These are phyloP conservation scores for Xiphophorus maculatus DNA, from an alignment of 2,113 vertebrate genomes.

Conservation along the genomic window DNA sequence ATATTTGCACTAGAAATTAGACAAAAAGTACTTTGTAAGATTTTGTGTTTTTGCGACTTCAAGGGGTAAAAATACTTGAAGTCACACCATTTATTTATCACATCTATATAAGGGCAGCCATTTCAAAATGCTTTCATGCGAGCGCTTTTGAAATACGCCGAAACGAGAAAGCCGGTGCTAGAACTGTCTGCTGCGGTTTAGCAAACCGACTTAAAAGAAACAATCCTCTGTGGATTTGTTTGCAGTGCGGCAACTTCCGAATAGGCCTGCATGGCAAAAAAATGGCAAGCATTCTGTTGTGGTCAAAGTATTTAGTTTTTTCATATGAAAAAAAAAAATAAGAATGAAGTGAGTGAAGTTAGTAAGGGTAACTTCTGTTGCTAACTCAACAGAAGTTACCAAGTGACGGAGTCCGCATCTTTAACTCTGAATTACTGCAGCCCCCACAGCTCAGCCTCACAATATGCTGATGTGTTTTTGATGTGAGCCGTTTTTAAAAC, in stretches of 20 bases:
- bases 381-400: no score
- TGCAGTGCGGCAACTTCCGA: conserved; percentile 21
- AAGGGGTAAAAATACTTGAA: no score
- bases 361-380: no score
- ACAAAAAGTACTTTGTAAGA: no score
- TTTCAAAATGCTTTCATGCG: not conserved
- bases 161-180: not conserved
- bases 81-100: no score
- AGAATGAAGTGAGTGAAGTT: conserved; percentile 17
- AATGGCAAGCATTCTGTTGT: conserved; percentile 32
- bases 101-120: not conserved
- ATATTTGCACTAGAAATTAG: no score
- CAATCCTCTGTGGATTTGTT: conserved; percentile 11
- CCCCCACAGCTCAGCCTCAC: not conserved
- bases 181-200: not conserved
- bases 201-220: not conserved
- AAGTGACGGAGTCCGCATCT: conserved; percentile 27
- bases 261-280: conserved; percentile 4
- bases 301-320: conserved; percentile 21
- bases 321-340: not conserved
- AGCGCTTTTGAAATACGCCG: not conserved
- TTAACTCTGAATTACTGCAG: conserved; percentile 18
- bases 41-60: no score
- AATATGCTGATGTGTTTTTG: not conserved
- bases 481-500: not conserved